Evolutionary conservation across 1,140 invertebrate species (phyloP), one percentile per base, ranked within the genome.

Genomic region (Thaumatotibia leucotreta): DNA sequence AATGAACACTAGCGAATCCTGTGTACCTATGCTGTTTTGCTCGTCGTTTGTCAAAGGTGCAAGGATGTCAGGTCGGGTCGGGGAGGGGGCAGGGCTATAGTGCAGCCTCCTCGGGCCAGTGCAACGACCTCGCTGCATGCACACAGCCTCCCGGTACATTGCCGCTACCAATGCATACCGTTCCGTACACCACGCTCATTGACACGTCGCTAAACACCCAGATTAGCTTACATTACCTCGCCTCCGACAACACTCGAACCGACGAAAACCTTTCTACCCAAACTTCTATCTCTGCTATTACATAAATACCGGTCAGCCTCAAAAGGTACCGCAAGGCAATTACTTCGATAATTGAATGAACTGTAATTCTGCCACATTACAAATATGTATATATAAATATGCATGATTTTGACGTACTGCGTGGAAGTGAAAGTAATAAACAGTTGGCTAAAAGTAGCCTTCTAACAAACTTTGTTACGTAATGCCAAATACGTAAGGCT

Each of bases 91-190:
- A 75, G 77, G 73, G 78, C 72, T 76, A 73, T 74, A 80, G 80
- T 82, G 83, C 83, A 84, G 79, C 75, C 72, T 84, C 77, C 82
- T 80, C 76, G 68, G 76, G 72, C n/a, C 65, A 68, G 82, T 78
- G 75, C 86, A 87, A 80, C 80, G 86, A 89, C 86, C 86, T 79
- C 81, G 67, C 69, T 73, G 79, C 80, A n/a, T n/a, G n/a, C n/a
- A n/a, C n/a, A 67, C 77, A 82, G 76, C 75, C 78, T 84, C 70
- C 45, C 69, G 62, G 52, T 65, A 63, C 67, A 64, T 63, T 66
- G 69, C 35, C 63, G 68, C 31, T 63, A 66, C 76, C 75, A 76
- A 77, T 77, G 73, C 80, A 73, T 71, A 69, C 72, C 69, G 75
- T 67, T 74, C 68, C 82, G 71, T 80, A 70, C 72, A 69, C 72